Evolutionary conservation across 2,888 invertebrate genomes (phyloP), one percentile per base, ranked within the genome.

Genomic region (Chorisops tibialis): DNA sequence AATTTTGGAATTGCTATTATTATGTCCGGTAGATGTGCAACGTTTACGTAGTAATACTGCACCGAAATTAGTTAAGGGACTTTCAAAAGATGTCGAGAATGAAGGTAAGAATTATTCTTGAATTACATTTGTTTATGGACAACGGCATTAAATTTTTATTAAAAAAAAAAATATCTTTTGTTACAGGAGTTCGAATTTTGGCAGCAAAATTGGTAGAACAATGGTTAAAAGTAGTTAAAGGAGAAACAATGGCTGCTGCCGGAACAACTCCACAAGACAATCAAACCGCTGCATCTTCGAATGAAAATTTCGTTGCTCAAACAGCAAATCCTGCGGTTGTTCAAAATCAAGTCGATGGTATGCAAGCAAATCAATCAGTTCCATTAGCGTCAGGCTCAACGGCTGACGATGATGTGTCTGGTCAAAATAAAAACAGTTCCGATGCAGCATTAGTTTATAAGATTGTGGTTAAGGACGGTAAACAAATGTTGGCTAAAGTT

Each of bases 1-100:
- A 79, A 82, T 97, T 63, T 79, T 97, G 67, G 89, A 91, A 75
- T 83, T 97, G 30, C 82, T 96, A 59, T 80, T 93, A 51, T 80
- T 89, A 49, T 90, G 96, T 68, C 96, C 96, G 9, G 93, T 96
- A 56, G 92, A 93, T 74, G 89, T 96, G 59, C 91, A 92, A 72
- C 82, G 95, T 67, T 81, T 97, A 59, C 94, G 93, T 79, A 87
- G 91, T 69, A 96, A 96, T 76, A 89, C 90, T 69, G 90, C 93
- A 68, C 95, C 97, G 1, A 94, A 95, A 78, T 81, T 95, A 65
- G 91, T 97, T 19, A 96, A 96, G 76, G 87, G 87, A 59, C 79
- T 95, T 45, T 90, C 92, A 6, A 91, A 91, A 73, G 88, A 91
- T 73, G 88, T 87, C 48, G 87, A 89, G 70, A 85, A 90, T 77